A percentile compares a stretch with the other conserved stretches of the same genome.
These are phyloP conservation scores for fruit fly (Drosophila melanogaster) DNA, from an alignment of 1,140 invertebrate species.

Conservation along the genomic window DNA sequence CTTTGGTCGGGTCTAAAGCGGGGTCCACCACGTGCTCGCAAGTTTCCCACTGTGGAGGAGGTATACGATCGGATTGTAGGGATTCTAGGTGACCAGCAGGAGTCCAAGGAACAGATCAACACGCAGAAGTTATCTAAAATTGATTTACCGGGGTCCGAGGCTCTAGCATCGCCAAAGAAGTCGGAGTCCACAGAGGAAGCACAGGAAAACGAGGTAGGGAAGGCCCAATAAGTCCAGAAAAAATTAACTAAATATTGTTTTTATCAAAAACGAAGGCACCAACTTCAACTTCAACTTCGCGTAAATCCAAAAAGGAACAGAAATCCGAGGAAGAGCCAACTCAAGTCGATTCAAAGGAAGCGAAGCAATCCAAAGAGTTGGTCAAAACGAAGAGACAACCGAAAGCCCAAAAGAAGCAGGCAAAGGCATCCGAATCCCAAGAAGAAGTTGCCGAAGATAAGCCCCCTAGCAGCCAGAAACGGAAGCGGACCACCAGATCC, in stretches of 20 bases:
- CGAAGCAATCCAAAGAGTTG: background rate
- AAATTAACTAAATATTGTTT: background rate
- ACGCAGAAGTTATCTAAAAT: background rate
- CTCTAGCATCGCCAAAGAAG: background rate
- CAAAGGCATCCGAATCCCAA: background rate
- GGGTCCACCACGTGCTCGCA: conserved; percentile 67
- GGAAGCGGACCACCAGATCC: conserved; percentile 19
- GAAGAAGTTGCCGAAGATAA: background rate
- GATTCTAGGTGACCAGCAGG: conserved; percentile 4
- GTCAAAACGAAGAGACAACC: background rate
- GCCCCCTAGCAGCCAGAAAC: conserved; percentile 10
- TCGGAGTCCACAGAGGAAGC: background rate
- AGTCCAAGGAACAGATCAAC: conserved; percentile 7
- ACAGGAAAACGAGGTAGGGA: background rate
- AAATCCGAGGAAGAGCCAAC: background rate
- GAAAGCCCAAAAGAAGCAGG: background rate
- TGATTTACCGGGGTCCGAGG: background rate
- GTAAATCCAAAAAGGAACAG: background rate
- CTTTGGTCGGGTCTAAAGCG: conserved; percentile 77
- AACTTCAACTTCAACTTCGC: too few species aligned
- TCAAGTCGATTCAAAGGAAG: background rate
- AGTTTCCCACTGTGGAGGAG: conserved; percentile 62
- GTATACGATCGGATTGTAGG: conserved; percentile 33
- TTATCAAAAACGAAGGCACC: too few species aligned
- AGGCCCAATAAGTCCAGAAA: background rate